These are phyloP conservation scores for Sthenelais limicola DNA, from an alignment of 2,888 invertebrate genomes.

Conservation along the genomic window DNA sequence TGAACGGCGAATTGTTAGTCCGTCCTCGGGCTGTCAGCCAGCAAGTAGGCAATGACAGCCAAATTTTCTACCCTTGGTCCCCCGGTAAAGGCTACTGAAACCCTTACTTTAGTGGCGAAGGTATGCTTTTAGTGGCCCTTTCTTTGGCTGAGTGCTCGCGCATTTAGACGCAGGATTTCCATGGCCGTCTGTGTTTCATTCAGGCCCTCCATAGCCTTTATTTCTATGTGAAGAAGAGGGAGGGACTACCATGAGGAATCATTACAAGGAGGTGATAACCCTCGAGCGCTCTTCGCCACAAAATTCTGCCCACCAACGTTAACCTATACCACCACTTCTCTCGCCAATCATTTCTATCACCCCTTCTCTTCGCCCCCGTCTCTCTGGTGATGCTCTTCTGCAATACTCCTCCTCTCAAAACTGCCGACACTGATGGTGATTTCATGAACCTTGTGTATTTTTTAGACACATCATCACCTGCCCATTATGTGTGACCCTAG, in stretches of 20 bases:
- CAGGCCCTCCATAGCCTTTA: too few species aligned
- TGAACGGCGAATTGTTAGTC: slow-evolving; percentile 26
- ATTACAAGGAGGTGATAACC: too few species aligned
- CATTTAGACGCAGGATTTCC: slow-evolving; percentile 34
- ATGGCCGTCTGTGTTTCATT: slow-evolving; percentile 19
- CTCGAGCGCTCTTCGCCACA: too few species aligned
- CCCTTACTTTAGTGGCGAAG: slow-evolving; percentile 14
- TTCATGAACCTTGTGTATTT: slow-evolving; percentile 39
- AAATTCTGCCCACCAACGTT: not conserved
- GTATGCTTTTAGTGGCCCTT: slow-evolving; percentile 33
- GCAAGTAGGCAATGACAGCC: slow-evolving; percentile 40
- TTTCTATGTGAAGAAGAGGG: too few species aligned
- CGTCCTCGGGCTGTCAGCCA: slow-evolving; percentile 29
- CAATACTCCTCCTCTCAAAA: not conserved
- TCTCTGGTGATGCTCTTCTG: not conserved
- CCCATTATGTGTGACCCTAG: slow-evolving; percentile 27
- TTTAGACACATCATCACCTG: slow-evolving; percentile 36
- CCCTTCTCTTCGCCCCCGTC: slow-evolving; percentile 3
- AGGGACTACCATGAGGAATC: too few species aligned
- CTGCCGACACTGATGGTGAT: slow-evolving; percentile 17
- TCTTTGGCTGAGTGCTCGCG: slow-evolving; percentile 35
- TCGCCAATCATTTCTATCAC: not conserved
- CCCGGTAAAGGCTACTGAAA: slow-evolving; percentile 33
- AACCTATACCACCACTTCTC: not conserved
- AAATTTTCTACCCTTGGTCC: slow-evolving; percentile 31